Evolutionary conservation across 2,888 invertebrate genomes (phyloP), one percentile per base, ranked within the genome.

Genomic region (Dermolepida albohirtum): DNA sequence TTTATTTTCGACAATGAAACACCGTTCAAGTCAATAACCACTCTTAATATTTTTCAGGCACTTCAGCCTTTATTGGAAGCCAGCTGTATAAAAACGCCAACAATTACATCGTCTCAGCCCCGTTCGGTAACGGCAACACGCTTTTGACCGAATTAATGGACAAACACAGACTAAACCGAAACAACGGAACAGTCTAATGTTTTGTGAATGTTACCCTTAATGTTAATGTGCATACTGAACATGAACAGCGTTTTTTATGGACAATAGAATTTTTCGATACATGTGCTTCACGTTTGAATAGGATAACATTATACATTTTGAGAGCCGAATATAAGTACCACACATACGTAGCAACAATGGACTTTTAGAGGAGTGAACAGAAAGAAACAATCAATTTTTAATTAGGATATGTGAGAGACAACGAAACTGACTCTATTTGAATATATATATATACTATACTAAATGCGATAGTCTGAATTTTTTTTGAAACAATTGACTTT

Each of bases 111-210:
- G 41, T 81, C 81, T 43, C 77, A 82, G 69, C 83, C 83, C 11
- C 76, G 82, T 67, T 79, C 81, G 64, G 81, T 83, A 34, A 82
- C 82, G n/a, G 83, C 84, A 59, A 84, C 84, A 72, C 78, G 84
- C 67, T 84, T 84, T 80, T 84, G 84, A 84, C 84, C 83, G 78
- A 80, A 75, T 80, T 80, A 82, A 74, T 63, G 75, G 70, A 64
- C 39, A 66, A 41, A 22, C 57, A 64, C 41, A 27, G 27, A 57
- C 49, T n/a, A 47, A 52, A 51, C 64, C 41, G 39, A 50, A 29
- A 66, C 51, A 22, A 27, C 29, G 50, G 59, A 50, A 41, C 50
- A 47, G 66, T 66, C 41, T 51, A 59, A 59, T 39, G 17, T 62
- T 66, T 66, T 63, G 68, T 68, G 68, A 68, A 65, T 65, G 68